A percentile compares a stretch with the other conserved stretches of the same genome.
These are phyloP conservation scores for Drosophila carrolli DNA, from an alignment of 1,140 invertebrate species.

Conservation along the genomic window DNA sequence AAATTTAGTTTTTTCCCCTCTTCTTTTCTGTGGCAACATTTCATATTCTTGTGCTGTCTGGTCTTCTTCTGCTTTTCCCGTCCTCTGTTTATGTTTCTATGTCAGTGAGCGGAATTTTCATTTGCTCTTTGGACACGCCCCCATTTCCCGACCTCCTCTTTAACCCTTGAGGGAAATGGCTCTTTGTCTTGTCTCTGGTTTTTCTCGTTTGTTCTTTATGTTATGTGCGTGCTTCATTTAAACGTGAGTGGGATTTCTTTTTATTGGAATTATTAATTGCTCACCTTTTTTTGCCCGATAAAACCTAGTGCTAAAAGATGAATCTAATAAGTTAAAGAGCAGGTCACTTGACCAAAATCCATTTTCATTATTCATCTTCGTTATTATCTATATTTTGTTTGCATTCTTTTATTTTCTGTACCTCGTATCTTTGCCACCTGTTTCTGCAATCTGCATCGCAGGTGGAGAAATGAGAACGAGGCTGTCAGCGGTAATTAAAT, in stretches of 20 bases:
- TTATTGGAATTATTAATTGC: slow-evolving; percentile 67
- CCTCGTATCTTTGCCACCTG: slow-evolving; percentile 9
- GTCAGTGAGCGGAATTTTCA: slow-evolving; percentile 26
- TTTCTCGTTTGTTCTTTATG: slow-evolving; percentile 8
- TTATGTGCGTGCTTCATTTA: slow-evolving; percentile 3
- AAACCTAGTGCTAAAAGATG: neutral
- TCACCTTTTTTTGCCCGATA: neutral
- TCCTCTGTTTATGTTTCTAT: slow-evolving; percentile 24
- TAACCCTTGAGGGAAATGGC: slow-evolving; percentile 25
- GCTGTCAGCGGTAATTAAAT: slow-evolving; percentile 77
- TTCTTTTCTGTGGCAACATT: neutral
- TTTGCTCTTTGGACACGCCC: slow-evolving; percentile 8
- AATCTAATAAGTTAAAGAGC: neutral
- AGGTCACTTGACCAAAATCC: too few relatives aligned
- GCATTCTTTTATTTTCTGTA: neutral
- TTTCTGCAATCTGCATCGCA: slow-evolving; percentile 11
- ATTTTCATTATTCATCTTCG: too few relatives aligned
- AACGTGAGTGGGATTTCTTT: slow-evolving; percentile 68
- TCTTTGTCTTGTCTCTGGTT: slow-evolving; percentile 15
- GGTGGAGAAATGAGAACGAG: slow-evolving; percentile 43
- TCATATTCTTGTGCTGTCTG: slow-evolving; percentile 20
- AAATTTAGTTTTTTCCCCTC: neutral
- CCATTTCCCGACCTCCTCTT: neutral
- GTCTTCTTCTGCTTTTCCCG: neutral
- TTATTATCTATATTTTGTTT: neutral